Evolutionary conservation across 1,140 invertebrate species (phyloP), one percentile per base, ranked within the genome.

Genomic region (Galleria mellonella): DNA sequence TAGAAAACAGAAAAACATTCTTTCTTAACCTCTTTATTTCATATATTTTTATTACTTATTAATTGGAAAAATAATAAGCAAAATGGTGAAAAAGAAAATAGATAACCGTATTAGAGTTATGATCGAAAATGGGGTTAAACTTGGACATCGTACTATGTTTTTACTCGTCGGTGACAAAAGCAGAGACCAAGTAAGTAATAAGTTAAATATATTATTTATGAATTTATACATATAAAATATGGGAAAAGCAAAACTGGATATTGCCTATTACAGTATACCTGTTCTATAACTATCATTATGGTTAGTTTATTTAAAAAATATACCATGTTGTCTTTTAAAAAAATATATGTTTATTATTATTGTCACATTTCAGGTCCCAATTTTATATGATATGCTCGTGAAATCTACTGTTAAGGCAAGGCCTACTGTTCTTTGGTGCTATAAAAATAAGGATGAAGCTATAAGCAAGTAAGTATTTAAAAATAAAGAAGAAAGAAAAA

Each of bases 361-460:
- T 46, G 40, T 8, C 13, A 52, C 27, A 29, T 47, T 32, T 12
- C 27, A 95, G 95, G 93, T 99, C 51, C 95, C 97, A 2, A 96
- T 98, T 78, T 86, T 99, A 0, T 97, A 99, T 89, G 97, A 99
- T 68, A 98, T 99, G 91, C 86, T 99, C 15, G 93, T 96, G 0
- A 99, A 99, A 87, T 94, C 97, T 4, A 91, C 92, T 43, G 92
- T 99, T 0, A 97, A 97, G 87, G 91, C 96, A 0, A 89, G 97
- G 46, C 98, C 98, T 7, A 92, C 91, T 30, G 96, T 99, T 0
- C 81, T 99, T 11, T 99, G 98, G 98, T 99, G 98, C 78, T 99
- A 99, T 78, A 99, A 99, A 84, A 99, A 87, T 87, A 99, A 70
- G 92, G 96, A 63, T 96, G 89, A 89, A 72, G 88, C 89, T 41